A percentile compares a stretch with the other conserved stretches of the same genome.
Conservation (phyloP, 2,888 invertebrate species). For the Mythimna albipuncta region DNA sequence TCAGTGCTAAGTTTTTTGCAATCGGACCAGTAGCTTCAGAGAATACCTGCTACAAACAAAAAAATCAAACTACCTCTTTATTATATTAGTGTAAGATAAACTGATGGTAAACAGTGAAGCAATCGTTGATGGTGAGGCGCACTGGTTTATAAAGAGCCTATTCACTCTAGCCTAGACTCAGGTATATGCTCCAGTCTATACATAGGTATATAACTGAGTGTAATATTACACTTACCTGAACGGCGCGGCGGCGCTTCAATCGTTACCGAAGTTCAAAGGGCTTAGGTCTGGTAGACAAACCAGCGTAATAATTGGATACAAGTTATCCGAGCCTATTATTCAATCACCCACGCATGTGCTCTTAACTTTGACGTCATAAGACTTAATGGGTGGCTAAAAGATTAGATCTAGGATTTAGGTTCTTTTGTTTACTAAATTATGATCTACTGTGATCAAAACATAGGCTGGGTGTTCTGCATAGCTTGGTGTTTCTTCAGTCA, state of each 20-base stretch:
- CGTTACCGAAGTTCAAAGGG: constrained; percentile 1
- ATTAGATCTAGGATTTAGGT: neutral
- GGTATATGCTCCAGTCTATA: too few species aligned
- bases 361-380: neutral
- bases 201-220: neutral
- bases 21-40: too few species aligned
- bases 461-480: too few species aligned
- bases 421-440: neutral
- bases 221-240: neutral
- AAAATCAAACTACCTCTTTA: too few species aligned
- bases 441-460: neutral
- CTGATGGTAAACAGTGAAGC: too few species aligned
- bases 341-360: neutral
- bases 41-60: too few species aligned
- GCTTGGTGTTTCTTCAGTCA: too few species aligned
- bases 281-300: neutral
- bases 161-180: too few species aligned
- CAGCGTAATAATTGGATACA: constrained; percentile 15
- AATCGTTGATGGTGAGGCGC: too few species aligned
- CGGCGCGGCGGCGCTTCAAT: neutral
- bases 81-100: too few species aligned
- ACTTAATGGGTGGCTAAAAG: neutral
- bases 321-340: constrained; percentile 6
- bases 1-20: too few species aligned
- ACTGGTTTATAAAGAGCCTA: too few species aligned